Conservation (phyloP, 2,113 vertebrate species). For the Myxocyprinus asiaticus region DNA sequence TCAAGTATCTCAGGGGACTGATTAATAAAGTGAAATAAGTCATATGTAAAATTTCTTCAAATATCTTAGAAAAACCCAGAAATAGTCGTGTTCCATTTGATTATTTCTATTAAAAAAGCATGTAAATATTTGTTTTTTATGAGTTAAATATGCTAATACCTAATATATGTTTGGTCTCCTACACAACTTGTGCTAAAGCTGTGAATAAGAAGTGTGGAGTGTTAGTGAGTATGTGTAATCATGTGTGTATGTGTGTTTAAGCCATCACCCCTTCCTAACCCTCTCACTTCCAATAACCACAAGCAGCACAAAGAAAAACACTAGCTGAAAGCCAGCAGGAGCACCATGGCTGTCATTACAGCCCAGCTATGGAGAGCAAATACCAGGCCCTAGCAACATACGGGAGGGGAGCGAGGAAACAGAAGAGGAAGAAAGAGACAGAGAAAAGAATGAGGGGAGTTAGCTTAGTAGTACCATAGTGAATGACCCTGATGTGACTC, state of each 20-base stretch:
- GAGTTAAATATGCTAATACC: no score
- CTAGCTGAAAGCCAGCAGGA: constrained; percentile 57
- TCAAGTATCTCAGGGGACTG: no score
- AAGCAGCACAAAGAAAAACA: constrained; percentile 35
- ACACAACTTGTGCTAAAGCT: neutral
- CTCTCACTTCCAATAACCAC: constrained; percentile 42
- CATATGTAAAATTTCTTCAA: no score
- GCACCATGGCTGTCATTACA: constrained; percentile 50
- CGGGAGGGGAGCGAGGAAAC: constrained; percentile 22
- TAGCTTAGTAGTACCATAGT: constrained; percentile 50
- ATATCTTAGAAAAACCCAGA: no score
- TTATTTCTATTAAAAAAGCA: no score
- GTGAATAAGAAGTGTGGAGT: constrained; percentile 16
- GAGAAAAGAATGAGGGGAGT: constrained; percentile 41
- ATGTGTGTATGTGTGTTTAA: constrained; percentile 35
- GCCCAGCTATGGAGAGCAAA: constrained; percentile 43
- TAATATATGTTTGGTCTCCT: neutral
- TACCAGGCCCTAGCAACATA: constrained; percentile 57
- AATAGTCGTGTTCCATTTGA: no score
- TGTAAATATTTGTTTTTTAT: no score
- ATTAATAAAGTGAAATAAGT: no score
- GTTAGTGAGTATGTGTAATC: constrained; percentile 17
- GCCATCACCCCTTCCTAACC: constrained; percentile 29
- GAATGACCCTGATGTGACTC: constrained; percentile 49
- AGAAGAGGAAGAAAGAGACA: constrained; percentile 9